Base-by-base conservation (phyloP, 2,113 vertebrate genomes). In the Phrynosoma platyrhinos region DNA sequence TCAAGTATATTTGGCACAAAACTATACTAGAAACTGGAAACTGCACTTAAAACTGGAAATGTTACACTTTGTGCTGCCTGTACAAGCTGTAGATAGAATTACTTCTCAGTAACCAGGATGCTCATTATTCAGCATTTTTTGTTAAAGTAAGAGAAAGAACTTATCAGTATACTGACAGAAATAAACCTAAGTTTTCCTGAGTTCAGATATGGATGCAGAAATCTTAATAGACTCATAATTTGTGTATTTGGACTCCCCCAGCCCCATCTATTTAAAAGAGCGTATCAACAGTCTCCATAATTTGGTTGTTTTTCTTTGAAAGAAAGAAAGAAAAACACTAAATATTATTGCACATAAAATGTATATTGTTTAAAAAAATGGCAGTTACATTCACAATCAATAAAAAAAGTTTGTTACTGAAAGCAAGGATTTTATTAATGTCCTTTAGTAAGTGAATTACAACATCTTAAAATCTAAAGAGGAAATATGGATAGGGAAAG, bases 221-320 rank as follows among this genome's bases (percentile, higher is more conserved):
- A 91, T 94, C 94, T 84, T 89, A 89, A 89, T 85, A 88, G 88
- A 47, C 42, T 47, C 42, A 47, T 47, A 5, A 47, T 47, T 47
- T 47, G 42, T 47, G 42, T 47, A 3, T 47, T 47, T 47, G 82
- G 87, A 86, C 90, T 92, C 93, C 94, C 94, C 93, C 77, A 82
- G n/a, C n/a, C n/a, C n/a, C n/a, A n/a, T 82, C 90, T 87, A 85
- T 90, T 94, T 92, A 90, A 91, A 94, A 93, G 90, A 91, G 55
- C 88, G 89, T 92, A 93, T 90, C 81, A 64, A n/a, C 91, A 89
- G 82, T 93, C 93, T 92, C 89, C 85, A 90, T 71, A 90, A 88
- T 89, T 90, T 87, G 72, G 88, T 91, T 1, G 80, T 92, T 91
- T 90, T 82, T 81, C 30, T 40, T 2, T 74, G 32, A 72, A 71